Evolutionary conservation across 2,888 invertebrate genomes (phyloP), one percentile per base, ranked within the genome.

Genomic region (Clanis bilineata): DNA sequence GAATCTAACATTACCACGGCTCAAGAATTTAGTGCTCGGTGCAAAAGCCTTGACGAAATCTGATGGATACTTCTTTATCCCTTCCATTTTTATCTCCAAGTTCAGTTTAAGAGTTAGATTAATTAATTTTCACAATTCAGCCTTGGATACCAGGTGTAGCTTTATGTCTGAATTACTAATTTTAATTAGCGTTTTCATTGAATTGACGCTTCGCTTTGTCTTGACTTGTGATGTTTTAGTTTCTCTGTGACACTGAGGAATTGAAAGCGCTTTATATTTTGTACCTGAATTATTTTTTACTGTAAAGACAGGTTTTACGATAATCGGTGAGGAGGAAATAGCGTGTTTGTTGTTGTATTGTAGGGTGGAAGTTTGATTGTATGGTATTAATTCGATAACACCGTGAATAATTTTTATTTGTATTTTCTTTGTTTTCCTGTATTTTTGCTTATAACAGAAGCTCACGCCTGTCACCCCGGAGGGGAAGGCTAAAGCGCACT

Each of bases 1-100:
- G 38, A 68, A 70, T 62, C 66, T 72, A 56, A 79, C 61, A 61
- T 76, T 76, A 57, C 66, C 64, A 36, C 57, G 62, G 38, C 64
- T 64, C 60, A 80, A 66, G 28, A 67, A 62, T 32, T 43, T 32
- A 45, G 76, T 65, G 66, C 75, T 69, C 41, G 62, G 58, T 28
- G 51, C 56, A 32, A 77, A 73, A 3, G 66, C 62, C 43, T 68
- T 70, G 0, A 63, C 59, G 38, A 69, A 79, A 60, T 79, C 77
- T 63, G 70, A 63, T 1, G 78, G 74, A 60, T 71, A 73, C 63
- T 70, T 51, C 60, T 71, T 67, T 59, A 74, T 39, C 9, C 12
- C 25, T 10, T 51, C 51, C 58, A 58, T 58, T n/a, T 38, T 39
- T 18, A 39, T 15, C 23, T 12, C 22, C 1, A 23, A 23, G 23